These are phyloP conservation scores for Apis cerana DNA, from an alignment of 1,140 invertebrate genomes.

Conservation along the genomic window DNA sequence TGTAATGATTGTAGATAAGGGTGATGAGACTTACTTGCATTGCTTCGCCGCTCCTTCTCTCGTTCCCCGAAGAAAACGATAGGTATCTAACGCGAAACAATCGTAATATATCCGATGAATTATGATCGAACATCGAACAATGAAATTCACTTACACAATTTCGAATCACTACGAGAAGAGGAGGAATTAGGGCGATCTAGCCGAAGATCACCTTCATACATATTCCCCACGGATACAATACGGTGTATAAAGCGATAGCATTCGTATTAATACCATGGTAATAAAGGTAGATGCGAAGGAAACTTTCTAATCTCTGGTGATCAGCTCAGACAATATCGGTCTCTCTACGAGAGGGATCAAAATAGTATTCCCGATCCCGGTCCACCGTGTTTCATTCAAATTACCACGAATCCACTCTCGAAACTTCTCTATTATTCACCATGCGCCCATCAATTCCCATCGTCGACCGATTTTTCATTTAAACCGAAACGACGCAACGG, in stretches of 20 bases:
- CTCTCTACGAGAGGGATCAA: neutral
- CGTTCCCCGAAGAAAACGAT: too few relatives aligned
- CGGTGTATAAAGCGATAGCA: neutral
- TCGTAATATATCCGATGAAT: neutral
- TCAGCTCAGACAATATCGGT: neutral
- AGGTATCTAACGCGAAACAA: too few relatives aligned
- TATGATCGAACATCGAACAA: too few relatives aligned
- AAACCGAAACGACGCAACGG: neutral
- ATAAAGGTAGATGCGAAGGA: neutral
- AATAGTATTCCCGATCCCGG: neutral
- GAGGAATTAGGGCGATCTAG: neutral
- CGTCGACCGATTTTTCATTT: slow-evolving; percentile 20
- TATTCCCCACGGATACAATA: neutral
- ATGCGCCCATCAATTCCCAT: neutral
- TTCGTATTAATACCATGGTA: slow-evolving; percentile 10
- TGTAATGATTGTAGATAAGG: too few relatives aligned
- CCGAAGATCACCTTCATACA: neutral
- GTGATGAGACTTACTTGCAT: too few relatives aligned
- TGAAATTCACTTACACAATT: neutral
- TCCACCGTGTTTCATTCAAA: neutral
- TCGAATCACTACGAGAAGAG: neutral
- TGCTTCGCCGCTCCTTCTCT: too few relatives aligned
- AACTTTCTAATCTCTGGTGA: slow-evolving; percentile 13
- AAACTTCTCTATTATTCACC: too few relatives aligned
- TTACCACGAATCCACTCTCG: neutral